Evolutionary conservation across 1,140 invertebrate genomes (phyloP).

Genomic region (Solenopsis invicta): DNA sequence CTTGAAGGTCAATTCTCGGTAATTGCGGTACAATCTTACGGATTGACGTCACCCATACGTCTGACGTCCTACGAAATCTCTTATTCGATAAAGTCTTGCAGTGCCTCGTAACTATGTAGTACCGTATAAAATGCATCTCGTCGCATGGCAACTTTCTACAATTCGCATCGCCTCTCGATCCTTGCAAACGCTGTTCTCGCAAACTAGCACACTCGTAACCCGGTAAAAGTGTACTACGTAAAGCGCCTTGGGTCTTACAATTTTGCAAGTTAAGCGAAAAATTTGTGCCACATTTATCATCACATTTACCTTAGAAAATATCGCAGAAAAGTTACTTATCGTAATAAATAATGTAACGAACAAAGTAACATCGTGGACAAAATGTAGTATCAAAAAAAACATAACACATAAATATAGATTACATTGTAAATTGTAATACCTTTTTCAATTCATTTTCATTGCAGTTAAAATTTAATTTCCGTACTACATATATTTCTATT

Average conservation of each 20-base stretch:
- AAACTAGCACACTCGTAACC: neutral
- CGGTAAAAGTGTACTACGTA: neutral
- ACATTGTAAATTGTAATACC: too few relatives aligned
- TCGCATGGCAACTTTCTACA: slow-evolving; percentile 59
- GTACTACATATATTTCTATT: neutral
- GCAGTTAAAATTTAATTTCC: neutral
- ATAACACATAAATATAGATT: too few relatives aligned
- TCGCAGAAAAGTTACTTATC: neutral
- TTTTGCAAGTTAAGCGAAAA: slow-evolving; percentile 27
- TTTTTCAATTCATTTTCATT: neutral
- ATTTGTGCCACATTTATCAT: slow-evolving; percentile 6
- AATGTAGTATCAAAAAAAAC: neutral
- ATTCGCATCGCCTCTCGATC: slow-evolving; percentile 54
- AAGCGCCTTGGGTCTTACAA: neutral
- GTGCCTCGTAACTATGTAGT: neutral
- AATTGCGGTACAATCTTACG: slow-evolving; percentile 18
- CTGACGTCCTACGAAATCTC: slow-evolving; percentile 10
- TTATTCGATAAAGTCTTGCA: slow-evolving; percentile 14
- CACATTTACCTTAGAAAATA: neutral
- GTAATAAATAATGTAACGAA: neutral
- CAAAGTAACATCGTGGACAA: slow-evolving; percentile 8
- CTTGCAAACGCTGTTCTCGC: neutral
- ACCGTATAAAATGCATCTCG: slow-evolving; percentile 26
- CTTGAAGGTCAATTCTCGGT: slow-evolving; percentile 22
- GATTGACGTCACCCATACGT: slow-evolving; percentile 39